Base-by-base conservation (phyloP, 2,888 invertebrate species). In the Hyppa rectilinea region DNA sequence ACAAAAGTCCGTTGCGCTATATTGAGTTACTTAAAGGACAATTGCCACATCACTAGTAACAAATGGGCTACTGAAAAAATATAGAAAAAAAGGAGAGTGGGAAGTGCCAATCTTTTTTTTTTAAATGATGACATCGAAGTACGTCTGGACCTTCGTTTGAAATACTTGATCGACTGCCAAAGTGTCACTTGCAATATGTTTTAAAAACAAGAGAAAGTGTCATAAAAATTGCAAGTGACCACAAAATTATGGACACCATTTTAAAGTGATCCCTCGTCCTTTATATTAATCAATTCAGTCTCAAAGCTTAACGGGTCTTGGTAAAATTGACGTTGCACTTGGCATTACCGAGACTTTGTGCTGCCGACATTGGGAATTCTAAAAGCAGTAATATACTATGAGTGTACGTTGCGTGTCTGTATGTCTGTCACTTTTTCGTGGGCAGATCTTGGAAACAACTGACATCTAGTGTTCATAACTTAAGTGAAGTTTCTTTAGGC, bases 1-100 rank as follows among this genome's bases (percentile, higher is more conserved):
- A 95, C 95, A 95, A 95, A 92, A 93, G 90, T 92, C 90, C 91
- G 90, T 94, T 92, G 92, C 92, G 91, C 90, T 89, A 91, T 94
- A 93, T 95, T 93, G 91, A 94, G 92, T 93, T 93, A 93, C 94
- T 92, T 89, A 90, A 87, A 90, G 90, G 90, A 93, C 93, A 93
- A 93, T 92, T 87, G 91, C 81, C 78, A 81, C 81, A 85, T 88
- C 88, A 91, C 91, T 89, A 81, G 87, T 66, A 68, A 81, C 78
- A 82, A 89, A 89, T 88, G 83, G 89, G 84, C 86, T 78, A 66
- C 84, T 87, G 83, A 86, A 90, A 90, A 90, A 89, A 89, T 31
- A 65, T 36, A 52, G 31, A 63, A 86, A 82, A 85, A 81, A 79
- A 75, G 55, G 61, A 68, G 69, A 58, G 73, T 73, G 75, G 34